A percentile compares a stretch with the other conserved stretches of the same genome.
Conservation (phyloP, 2,113 vertebrate species). For the Sminthopsis crassicaudata region DNA sequence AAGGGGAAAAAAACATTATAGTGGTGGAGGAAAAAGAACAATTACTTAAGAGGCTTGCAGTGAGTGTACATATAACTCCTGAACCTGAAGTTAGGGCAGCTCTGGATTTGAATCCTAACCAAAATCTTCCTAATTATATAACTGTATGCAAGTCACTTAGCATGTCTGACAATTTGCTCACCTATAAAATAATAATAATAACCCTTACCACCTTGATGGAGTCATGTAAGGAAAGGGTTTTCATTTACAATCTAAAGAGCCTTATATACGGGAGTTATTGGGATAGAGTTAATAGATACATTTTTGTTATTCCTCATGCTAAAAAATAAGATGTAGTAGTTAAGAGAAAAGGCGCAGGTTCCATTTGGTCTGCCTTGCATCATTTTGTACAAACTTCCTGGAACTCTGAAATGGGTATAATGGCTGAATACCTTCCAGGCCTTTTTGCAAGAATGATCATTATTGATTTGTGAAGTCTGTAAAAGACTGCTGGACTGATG, state of each 20-base stretch:
- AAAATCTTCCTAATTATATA: not conserved
- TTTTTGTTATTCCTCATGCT: not conserved
- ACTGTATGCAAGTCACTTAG: not conserved
- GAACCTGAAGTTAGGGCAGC: not conserved
- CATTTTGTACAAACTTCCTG: not conserved
- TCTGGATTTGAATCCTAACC: not conserved
- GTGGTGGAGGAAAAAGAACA: not conserved
- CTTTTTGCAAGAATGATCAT: constrained; percentile 22
- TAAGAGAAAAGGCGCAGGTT: not conserved
- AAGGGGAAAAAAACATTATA: not conserved
- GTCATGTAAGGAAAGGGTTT: not conserved
- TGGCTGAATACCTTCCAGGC: not conserved
- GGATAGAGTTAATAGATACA: not conserved
- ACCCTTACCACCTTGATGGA: not conserved
- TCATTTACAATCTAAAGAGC: not conserved
- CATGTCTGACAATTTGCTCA: not conserved
- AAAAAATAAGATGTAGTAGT: not conserved
- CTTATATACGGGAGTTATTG: not conserved
- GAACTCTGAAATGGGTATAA: constrained; percentile 5
- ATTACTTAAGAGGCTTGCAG: not conserved
- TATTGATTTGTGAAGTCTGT: constrained; percentile 50
- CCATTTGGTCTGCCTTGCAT: constrained; percentile 2
- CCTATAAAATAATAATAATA: not conserved
- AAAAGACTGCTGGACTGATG: constrained; percentile 46
- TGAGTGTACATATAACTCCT: not conserved